phyloP scores from a whole-genome alignment of 2,888 invertebrate species.

The Bombylius major region DNA sequence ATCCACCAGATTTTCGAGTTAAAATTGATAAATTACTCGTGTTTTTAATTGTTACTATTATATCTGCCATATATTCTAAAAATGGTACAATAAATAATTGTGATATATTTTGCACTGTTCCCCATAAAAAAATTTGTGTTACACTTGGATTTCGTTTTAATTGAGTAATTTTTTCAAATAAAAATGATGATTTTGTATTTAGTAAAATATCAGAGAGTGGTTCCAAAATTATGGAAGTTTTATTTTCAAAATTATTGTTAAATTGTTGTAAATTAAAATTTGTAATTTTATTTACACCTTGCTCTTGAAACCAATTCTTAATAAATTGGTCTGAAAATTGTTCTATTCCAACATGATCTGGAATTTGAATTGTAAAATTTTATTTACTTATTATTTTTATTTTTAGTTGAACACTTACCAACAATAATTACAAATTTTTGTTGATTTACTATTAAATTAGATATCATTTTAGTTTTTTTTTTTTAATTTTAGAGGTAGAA shows the following conservation, averaged over 20 bases:
- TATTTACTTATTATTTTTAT: neutral
- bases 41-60: conserved; percentile 24
- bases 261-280: conserved; percentile 17
- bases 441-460: conserved; percentile 25
- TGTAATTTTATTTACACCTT: conserved; percentile 24
- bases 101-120: conserved; percentile 22
- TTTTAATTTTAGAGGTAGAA: no score
- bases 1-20: conserved; percentile 27
- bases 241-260: conserved; percentile 8
- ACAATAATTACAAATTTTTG: conserved; percentile 31
- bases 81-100: conserved; percentile 26
- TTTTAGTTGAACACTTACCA: conserved; percentile 19
- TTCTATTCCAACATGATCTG: conserved; percentile 18
- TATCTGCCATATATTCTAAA: conserved; percentile 30
- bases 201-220: conserved; percentile 26
- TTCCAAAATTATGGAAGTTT: conserved; percentile 24
- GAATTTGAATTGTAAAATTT: neutral
- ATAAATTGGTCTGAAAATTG: conserved; percentile 26
- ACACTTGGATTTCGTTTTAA: conserved; percentile 23
- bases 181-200: conserved; percentile 21
- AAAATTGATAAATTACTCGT: conserved; percentile 22
- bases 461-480: conserved; percentile 22
- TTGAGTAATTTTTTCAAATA: conserved; percentile 26
- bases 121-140: conserved; percentile 31
- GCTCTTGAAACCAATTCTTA: conserved; percentile 25